These are phyloP conservation scores for Phenacoccus solenopsis DNA, from an alignment of 1,140 invertebrate species.

Conservation along the genomic window DNA sequence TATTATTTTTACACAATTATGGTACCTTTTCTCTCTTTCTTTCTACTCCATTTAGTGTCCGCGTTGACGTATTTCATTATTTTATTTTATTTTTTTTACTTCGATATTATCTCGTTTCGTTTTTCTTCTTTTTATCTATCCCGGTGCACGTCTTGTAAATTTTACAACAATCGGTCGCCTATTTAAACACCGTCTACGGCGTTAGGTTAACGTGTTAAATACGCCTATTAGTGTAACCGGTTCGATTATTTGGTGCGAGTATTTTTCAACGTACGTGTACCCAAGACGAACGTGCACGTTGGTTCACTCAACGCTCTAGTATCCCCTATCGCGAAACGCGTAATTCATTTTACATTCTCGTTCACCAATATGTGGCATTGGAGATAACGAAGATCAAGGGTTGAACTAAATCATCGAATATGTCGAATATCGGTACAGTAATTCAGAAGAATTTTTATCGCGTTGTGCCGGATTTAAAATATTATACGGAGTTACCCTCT, in stretches of 20 bases:
- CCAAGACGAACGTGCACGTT: too few relatives aligned
- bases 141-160: not conserved
- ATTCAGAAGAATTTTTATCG: not conserved
- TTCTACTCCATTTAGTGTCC: slow-evolving; percentile 4
- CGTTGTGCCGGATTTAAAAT: too few relatives aligned
- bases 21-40: not conserved
- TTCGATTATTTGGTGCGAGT: not conserved
- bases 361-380: not conserved
- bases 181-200: not conserved
- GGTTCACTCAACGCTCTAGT: not conserved
- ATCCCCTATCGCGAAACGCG: not conserved
- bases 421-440: not conserved
- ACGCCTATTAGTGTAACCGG: not conserved
- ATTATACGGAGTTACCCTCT: too few relatives aligned
- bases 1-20: slow-evolving; percentile 13
- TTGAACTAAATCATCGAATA: not conserved
- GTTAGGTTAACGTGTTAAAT: not conserved
- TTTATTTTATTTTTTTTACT: too few relatives aligned
- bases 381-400: not conserved
- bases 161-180: not conserved
- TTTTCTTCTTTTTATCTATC: too few relatives aligned
- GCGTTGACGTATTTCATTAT: not conserved
- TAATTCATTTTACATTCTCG: not conserved
- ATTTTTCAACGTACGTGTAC: not conserved
- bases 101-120: not conserved